Base-by-base conservation (phyloP, 2,888 invertebrate genomes). In the Malthinus seriepunctatus region DNA sequence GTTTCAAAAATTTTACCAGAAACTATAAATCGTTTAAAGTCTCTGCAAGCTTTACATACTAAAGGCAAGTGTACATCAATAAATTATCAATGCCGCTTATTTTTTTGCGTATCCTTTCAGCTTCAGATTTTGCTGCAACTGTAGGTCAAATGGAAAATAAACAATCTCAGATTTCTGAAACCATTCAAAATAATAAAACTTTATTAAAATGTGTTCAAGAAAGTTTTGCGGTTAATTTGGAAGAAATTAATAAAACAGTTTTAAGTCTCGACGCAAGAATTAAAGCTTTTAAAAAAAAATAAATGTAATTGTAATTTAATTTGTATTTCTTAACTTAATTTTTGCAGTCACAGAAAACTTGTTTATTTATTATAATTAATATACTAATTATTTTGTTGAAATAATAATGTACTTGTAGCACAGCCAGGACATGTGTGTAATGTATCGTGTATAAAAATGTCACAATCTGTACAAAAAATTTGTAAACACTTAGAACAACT, bases 351-450 rank as follows among this genome's bases (percentile, higher is more conserved):
- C 39, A 14, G 7, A 11, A 8, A 12, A 42, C 5, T 42, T 42
- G 23, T 42, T 42, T 42, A n/a, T 38, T 4, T 39, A 9, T 39
- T 14, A 39, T 14, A 39, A 15, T 37, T 34, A 51, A 37, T 48
- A 42, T 48, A 42, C 11, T 33, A 39, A 10, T 47, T 45, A 9
- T 51, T 51, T 11, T 73, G 64, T 66, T 80, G 79, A 69, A 81
- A 83, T 14, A 81, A 81, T 49, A 79, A 72, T 44, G 80, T 78
- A 77, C 83, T 86, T 2, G 90, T 88, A n/a, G 94, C 88, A 80
- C 99, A 99, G 39, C 95, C 97, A 10, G 98, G 97, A 78, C 99
- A 99, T 35, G 93, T 92, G 78, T 99, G 98, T 51, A 99, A 81
- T 0, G 93, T 90, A 68, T 94, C 93, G 66, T 97, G 94, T 35